Evolutionary conservation across 2,113 vertebrate species (phyloP), one percentile per base, ranked within the genome.

Genomic region (Pelodiscus sinensis): DNA sequence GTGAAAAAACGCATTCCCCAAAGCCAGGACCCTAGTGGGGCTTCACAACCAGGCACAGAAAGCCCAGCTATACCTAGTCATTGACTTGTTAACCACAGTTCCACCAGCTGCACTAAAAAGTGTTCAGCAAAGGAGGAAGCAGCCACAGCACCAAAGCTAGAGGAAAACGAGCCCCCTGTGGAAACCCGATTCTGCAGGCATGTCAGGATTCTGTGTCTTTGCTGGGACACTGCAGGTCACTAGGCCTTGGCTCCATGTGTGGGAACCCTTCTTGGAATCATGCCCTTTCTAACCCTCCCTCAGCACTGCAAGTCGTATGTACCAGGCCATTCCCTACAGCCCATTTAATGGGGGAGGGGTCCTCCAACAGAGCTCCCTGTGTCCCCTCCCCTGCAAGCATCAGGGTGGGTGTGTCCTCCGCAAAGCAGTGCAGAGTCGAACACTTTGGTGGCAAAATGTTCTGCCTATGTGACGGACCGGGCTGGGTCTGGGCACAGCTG

Each of bases 1-100:
- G 31, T 24, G 1, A 35, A 0, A 0, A 22, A 52, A 8, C 10
- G 13, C 44, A 11, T 81, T 12, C 29, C n/a, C 84, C 3, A 2
- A 3, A 3, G 0, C 7, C 54, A 1, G 1, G 3, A 16, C 8
- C 60, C 1, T 79, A 56, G 19, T 5, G 1, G 79, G 27, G 71
- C 2, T 1, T 5, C 25, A 2, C 15, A 0, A 57, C 25, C 25
- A 19, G 71, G 3, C 0, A 0, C 27, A 5, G 0, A 60, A 22
- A 31, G 81, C 83, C 86, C 24, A 31, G 6, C 0, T 50, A 87
- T 56, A 29, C 3, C 57, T 0, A 0, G 3, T 31, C 13, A 68
- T 3, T 29, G 78, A 10, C 88, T 54, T 57, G 71, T 22, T 73
- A 65, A 3, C 79, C 91, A 44, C 81, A 68, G 1, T 4, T n/a